Evolutionary conservation across 2,113 vertebrate genomes (phyloP).

Genomic region (Anoura caudifer): DNA sequence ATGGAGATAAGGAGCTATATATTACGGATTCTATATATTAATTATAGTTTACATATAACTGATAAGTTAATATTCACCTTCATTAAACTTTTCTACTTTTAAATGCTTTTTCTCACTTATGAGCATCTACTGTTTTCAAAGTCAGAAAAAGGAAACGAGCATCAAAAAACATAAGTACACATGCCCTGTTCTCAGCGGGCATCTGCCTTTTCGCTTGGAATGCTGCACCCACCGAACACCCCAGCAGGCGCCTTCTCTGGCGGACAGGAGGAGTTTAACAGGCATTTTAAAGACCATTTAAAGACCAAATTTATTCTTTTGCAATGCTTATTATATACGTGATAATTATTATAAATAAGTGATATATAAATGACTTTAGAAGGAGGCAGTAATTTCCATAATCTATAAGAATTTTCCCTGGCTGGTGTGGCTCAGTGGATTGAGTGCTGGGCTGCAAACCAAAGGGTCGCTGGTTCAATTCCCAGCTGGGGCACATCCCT

Average conservation of each 20-base stretch:
- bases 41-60: neutral
- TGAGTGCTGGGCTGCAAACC: too few relatives aligned
- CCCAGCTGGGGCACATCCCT: too few relatives aligned
- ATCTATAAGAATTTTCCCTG: neutral
- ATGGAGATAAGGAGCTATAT: neutral
- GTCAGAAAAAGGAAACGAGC: neutral
- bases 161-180: neutral
- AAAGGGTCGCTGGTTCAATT: too few relatives aligned
- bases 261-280: neutral
- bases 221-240: neutral
- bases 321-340: neutral
- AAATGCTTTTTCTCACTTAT: neutral
- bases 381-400: neutral
- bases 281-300: slow-evolving; percentile 19
- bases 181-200: neutral
- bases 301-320: slow-evolving; percentile 40
- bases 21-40: neutral
- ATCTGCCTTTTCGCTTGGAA: neutral
- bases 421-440: too few relatives aligned
- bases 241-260: neutral
- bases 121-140: neutral
- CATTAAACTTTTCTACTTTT: neutral
- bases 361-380: neutral
- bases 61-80: neutral
- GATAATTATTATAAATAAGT: neutral